Evolutionary conservation across 2,797 vertebrate species (phyloP).

Genomic region (Trichosurus vulpecula): DNA sequence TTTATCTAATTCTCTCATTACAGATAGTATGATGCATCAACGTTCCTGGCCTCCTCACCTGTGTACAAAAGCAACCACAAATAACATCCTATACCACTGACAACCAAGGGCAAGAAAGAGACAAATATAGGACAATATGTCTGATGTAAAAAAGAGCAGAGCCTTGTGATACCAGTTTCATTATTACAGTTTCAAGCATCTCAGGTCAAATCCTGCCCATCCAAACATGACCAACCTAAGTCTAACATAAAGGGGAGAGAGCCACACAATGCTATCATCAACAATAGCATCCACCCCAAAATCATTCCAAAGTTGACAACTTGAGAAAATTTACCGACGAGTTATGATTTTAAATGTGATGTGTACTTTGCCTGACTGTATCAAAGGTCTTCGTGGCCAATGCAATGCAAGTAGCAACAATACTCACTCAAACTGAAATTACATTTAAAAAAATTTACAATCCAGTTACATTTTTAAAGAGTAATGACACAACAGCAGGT

Average conservation of each 20-base stretch:
- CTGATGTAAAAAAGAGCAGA: neutral
- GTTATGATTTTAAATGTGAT: neutral
- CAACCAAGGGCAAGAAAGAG: neutral
- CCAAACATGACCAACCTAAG: neutral
- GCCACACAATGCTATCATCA: too few species aligned
- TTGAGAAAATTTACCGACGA: neutral
- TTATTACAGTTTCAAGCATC: neutral
- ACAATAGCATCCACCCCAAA: neutral
- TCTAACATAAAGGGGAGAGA: neutral
- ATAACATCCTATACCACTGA: neutral
- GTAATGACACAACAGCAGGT: too few species aligned
- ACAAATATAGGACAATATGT: neutral
- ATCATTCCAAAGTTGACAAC: neutral
- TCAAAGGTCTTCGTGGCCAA: neutral
- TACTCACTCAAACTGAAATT: neutral
- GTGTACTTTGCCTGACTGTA: neutral
- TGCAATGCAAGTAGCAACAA: neutral
- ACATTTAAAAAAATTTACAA: neutral
- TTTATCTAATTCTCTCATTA: conserved; percentile 33
- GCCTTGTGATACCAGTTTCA: neutral
- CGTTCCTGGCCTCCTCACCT: neutral
- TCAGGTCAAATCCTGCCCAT: neutral
- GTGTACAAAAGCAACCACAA: conserved; percentile 26
- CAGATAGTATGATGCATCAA: conserved; percentile 30
- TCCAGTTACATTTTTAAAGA: neutral